Base-by-base conservation (phyloP, 2,888 invertebrate species). In the Tetrapedia diversipes region DNA sequence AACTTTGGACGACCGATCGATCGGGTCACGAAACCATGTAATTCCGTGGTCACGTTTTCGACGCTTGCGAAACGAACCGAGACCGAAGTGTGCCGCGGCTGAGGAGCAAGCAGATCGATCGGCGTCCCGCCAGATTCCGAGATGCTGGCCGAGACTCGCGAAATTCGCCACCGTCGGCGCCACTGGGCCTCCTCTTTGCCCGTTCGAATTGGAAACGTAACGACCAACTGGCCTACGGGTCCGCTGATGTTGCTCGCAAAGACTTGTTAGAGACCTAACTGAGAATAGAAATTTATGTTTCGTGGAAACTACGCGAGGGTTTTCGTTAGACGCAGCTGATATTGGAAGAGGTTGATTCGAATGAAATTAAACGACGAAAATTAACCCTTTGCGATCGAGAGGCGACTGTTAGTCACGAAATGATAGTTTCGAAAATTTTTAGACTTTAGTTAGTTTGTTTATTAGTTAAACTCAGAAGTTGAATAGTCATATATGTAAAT, bases 51-150 rank as follows among this genome's bases (percentile, higher is more conserved):
- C 32, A 63, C 22, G 10, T 37, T 75, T 75, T 54, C 59, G 32
- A 6, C 47, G 56, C 47, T 49, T 70, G 63, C 54, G 69, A 82
- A 72, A 78, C 51, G 56, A 59, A 70, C 60, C 53, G 60, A 77
- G 68, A 78, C 56, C 57, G 63, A 77, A 80, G 54, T 66, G 77
- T 79, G 75, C 56, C 67, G 79, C 14, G 71, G 66, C 39, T 39
- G 72, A 80, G 77, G 60, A 81, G 80, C 77, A 87, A 81, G 80
- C 77, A 87, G 87, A 89, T 89, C 89, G 89, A 89, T 89, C 86
- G 86, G 87, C 83, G 86, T 88, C 84, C 85, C 82, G 81, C 85
- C 85, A 85, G 85, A 85, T 85, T 83, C 80, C 83, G 63, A 83
- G 83, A 80, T 71, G 78, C 71, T 78, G 81, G 72, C 67, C 56